Conservation (phyloP, 2,888 invertebrate species). For the Dryomyza anilis region DNA sequence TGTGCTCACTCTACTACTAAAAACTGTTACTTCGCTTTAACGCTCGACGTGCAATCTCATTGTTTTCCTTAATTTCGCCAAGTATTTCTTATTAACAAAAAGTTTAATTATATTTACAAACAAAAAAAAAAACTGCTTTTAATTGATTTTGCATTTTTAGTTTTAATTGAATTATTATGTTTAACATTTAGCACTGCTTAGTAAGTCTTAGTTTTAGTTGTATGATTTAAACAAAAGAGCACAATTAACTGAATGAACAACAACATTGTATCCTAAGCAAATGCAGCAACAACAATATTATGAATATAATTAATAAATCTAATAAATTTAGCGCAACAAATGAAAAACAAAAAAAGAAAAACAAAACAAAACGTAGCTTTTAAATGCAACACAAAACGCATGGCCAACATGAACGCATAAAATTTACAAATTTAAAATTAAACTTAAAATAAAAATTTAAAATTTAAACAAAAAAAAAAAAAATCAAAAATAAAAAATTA, state of each 20-base stretch:
- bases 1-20: background rate
- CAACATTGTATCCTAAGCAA: constrained; percentile 26
- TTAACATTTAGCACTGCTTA: constrained; percentile 4
- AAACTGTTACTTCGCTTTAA: background rate
- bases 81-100: constrained; percentile 10
- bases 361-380: background rate
- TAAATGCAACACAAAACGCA: background rate
- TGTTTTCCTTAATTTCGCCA: constrained; percentile 1
- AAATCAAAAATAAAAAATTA: constrained; percentile 12
- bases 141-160: constrained; percentile 9
- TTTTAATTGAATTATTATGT: constrained; percentile 12
- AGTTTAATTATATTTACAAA: no score
- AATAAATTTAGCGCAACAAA: background rate
- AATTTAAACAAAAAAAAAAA: no score
- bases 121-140: constrained; percentile 27
- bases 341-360: background rate
- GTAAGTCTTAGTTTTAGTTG: background rate
- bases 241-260: constrained; percentile 27
- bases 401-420: background rate
- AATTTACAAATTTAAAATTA: background rate
- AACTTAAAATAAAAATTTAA: constrained; percentile 20
- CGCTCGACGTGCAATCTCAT: constrained; percentile 12
- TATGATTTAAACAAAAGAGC: constrained; percentile 10
- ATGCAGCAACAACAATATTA: constrained; percentile 20
- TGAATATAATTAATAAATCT: constrained; percentile 7